Evolutionary conservation across 2,888 invertebrate genomes (phyloP).

Genomic region (Temnothorax rugatulus): DNA sequence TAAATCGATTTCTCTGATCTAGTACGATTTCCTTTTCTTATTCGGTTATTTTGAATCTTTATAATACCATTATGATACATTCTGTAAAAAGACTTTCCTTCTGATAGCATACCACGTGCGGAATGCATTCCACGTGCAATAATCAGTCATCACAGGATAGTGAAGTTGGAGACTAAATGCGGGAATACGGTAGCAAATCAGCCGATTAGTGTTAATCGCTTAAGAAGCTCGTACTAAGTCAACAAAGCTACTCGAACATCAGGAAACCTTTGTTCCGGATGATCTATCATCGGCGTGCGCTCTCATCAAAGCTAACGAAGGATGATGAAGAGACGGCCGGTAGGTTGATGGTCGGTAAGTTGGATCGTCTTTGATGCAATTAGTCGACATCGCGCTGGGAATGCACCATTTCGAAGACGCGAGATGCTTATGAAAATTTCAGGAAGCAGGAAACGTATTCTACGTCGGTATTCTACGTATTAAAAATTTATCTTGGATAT

Average conservation of each 20-base stretch:
- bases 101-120: not conserved
- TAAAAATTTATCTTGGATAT: not conserved
- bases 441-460: not conserved
- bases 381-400: constrained; percentile 72
- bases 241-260: constrained; percentile 27
- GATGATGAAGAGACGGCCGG: constrained; percentile 61
- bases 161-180: not conserved
- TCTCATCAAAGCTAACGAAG: constrained; percentile 66
- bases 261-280: constrained; percentile 44
- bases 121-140: not conserved
- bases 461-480: not conserved
- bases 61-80: not conserved
- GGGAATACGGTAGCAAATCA: constrained; percentile 7
- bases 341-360: constrained; percentile 59
- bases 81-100: not conserved
- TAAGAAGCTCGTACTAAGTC: constrained; percentile 39
- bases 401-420: constrained; percentile 63
- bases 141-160: not conserved
- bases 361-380: constrained; percentile 76
- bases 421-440: not conserved
- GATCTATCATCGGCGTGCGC: constrained; percentile 15
- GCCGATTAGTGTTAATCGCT: constrained; percentile 11
- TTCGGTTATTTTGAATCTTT: not conserved
- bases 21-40: not conserved
- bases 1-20: not conserved